Base-by-base conservation (phyloP, 2,888 invertebrate species). In the Trileptium ribeirensis region DNA sequence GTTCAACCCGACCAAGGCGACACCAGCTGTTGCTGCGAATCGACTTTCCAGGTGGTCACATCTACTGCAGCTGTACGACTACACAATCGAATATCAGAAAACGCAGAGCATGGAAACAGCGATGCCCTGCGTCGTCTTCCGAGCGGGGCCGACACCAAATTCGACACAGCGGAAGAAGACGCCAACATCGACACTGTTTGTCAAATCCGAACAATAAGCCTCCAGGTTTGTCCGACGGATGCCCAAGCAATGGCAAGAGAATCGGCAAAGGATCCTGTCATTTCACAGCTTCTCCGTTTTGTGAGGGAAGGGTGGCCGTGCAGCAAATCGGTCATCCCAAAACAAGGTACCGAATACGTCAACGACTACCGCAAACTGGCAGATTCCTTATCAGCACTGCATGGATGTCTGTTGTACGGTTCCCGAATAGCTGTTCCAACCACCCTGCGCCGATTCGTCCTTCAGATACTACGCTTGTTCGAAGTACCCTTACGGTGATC, bases 51-150 rank as follows among this genome's bases (percentile, higher is more conserved):
- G 86, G 70, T 87, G 86, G 86, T 84, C 84, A 3, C 64, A 86
- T 0, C 81, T 84, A 15, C 81, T 89, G 70, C 85, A 86, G 0
- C 86, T 85, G 1, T 89, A 87, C 81, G 83, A 86, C 67, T 87
- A 86, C 82, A 83, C 84, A 19, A 85, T 88, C 67, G 81, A 84
- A 40, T 87, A 84, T 81, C 77, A 83, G 8, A 80, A 83, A 24
- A 85, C 85, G 0, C 51, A 0, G 64, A 84, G 1, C 86, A 86
- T 83, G 84, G 84, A 0, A 85, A 87, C 79, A 86, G 85, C 34
- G 86, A 87, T 82, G 82, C 83, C 31, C 82, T 87, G 24, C 86
- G 85, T 15, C 79, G 86, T 77, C 80, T 86, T 34, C 84, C 86
- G 34, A 15, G 8, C 51, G 51, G 51, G 8, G 51, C 51, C 24